These are phyloP conservation scores for Epizoanthus illoricatus DNA, from an alignment of 92 coral and sea anemone species.

Conservation along the genomic window DNA sequence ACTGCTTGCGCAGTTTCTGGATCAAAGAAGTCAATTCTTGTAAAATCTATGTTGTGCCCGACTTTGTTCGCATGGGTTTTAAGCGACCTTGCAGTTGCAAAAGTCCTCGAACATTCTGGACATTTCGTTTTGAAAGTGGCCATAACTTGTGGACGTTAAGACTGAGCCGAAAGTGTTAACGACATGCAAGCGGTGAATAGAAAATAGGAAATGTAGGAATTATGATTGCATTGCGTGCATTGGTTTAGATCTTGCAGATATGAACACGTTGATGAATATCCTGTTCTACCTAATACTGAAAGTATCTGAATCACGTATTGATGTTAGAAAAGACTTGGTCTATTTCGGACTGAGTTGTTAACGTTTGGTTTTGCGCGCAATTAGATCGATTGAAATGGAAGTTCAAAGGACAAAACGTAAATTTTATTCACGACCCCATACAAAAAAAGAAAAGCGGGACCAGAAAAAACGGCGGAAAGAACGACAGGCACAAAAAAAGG, in stretches of 20 bases:
- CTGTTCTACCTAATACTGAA: too few species aligned
- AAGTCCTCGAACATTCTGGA: background rate
- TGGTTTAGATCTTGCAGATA: too few species aligned
- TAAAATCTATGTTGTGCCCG: background rate
- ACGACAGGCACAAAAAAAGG: background rate
- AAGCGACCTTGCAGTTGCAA: background rate
- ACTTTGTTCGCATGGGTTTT: background rate
- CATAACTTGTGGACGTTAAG: too few species aligned
- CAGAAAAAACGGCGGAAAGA: constrained; percentile 1
- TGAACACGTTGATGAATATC: too few species aligned
- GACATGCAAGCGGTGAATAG: background rate
- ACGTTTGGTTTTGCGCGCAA: too few species aligned
- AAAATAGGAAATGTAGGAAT: background rate
- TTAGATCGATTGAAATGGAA: too few species aligned
- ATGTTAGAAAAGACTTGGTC: too few species aligned
- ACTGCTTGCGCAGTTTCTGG: background rate
- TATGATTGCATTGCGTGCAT: background rate
- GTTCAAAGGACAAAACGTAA: background rate
- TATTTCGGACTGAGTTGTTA: too few species aligned
- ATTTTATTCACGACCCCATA: background rate
- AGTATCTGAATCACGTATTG: too few species aligned
- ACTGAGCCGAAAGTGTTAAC: background rate
- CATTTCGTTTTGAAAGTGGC: background rate
- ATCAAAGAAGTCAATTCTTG: background rate
- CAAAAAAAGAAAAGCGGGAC: background rate